Conservation (phyloP, 2,888 invertebrate species). For the Xanthorhoe designata region DNA sequence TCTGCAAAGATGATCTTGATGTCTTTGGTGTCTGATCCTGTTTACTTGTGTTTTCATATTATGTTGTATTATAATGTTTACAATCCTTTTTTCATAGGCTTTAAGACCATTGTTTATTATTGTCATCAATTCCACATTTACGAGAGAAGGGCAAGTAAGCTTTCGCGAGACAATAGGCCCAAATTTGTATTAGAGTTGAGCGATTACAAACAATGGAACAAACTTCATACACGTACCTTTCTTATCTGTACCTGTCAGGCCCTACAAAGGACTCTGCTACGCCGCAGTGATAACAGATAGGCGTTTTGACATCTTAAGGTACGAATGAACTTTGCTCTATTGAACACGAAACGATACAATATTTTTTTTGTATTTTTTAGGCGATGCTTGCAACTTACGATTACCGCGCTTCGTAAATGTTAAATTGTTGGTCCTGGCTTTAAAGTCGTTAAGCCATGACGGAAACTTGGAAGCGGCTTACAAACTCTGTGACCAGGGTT, state of each 20-base stretch:
- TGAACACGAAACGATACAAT: not conserved
- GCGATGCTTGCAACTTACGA: no score
- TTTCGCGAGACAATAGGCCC: conserved; percentile 31
- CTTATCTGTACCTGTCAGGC: conserved; percentile 35
- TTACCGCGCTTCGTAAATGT: no score
- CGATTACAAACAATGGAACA: conserved; percentile 38
- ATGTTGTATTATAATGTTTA: not conserved
- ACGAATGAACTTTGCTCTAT: conserved; percentile 22
- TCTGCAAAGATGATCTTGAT: not conserved
- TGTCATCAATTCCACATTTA: conserved; percentile 5
- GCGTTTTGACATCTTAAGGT: conserved; percentile 19
- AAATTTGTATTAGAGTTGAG: conserved; percentile 40
- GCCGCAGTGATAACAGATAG: conserved; percentile 23
- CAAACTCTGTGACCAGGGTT: no score
- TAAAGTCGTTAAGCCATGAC: no score
- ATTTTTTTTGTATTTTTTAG: not conserved
- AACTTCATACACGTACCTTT: conserved; percentile 33
- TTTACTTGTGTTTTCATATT: no score
- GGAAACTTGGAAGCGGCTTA: no score
- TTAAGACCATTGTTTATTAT: conserved; percentile 1
- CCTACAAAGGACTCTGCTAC: conserved; percentile 19
- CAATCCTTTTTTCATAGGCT: not conserved
- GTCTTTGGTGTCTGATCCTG: not conserved
- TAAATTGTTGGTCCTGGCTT: no score
- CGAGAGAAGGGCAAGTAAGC: conserved; percentile 13